Base-by-base conservation (phyloP, 2,797 vertebrate genomes). In the Vireo griseus region DNA sequence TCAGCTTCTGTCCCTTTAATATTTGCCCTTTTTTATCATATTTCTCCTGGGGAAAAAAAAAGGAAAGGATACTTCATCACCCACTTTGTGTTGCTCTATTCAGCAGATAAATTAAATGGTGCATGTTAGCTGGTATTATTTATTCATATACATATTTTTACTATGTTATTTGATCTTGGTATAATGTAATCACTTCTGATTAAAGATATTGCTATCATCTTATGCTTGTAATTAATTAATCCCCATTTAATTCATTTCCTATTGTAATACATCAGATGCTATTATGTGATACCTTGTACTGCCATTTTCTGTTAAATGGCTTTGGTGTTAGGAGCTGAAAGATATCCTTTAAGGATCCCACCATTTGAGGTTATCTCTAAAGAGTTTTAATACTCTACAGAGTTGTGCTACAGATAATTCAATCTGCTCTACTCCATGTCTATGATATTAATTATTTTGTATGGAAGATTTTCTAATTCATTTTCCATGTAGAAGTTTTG, bases 191-290 rank as follows among this genome's bases (percentile, higher is more conserved):
- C 81, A 80, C 18, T 80, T 92, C 54, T 87, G 78, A 87, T 89
- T 83, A 87, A 35, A 83, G 84, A 86, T 72, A 94, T 35, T 77
- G 17, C 28, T 93, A 86, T 91, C 5, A 69, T 79, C 50, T 86
- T 82, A 79, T n/a, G 44, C 65, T 74, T 83, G 22, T 72, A 92
- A 95, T 89, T 89, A 92, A 93, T 89, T 92, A 91, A 91, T 77
- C 50, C 83, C 18, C 28, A 62, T 77, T 92, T 93, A 95, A 87
- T 95, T 95, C 6, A 48, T 79, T 87, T 91, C 12, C 16, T 80
- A 55, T 83, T 94, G n/a, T 93, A 91, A 79, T 65, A 74, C 16
- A 74, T 74, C 58, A 80, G 52, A 87, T 93, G 13, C 1, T 87
- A 77, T 58, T 67, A 58, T 54, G 14, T 68, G 45, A 51, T 81